These are phyloP conservation scores for Molorchus minor DNA, from an alignment of 2,888 invertebrate genomes.

Conservation along the genomic window DNA sequence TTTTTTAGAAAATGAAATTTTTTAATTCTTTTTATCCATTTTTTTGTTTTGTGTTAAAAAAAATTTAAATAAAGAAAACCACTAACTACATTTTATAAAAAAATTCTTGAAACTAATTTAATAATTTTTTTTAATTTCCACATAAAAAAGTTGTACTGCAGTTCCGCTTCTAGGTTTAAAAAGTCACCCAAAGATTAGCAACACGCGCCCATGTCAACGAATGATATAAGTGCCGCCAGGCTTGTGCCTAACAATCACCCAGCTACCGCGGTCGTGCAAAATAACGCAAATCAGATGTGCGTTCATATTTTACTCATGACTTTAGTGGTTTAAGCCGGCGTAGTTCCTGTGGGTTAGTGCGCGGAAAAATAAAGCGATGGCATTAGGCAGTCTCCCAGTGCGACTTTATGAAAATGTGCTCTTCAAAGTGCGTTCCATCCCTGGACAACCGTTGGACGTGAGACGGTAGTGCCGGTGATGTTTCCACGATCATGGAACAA, in stretches of 20 bases:
- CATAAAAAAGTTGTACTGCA: too few relatives aligned
- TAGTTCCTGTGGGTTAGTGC: conserved; percentile 23
- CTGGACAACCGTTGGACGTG: conserved; percentile 24
- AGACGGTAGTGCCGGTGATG: conserved; percentile 52
- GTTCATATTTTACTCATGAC: conserved; percentile 23
- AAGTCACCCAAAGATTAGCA: too few relatives aligned
- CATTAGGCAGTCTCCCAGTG: conserved; percentile 30
- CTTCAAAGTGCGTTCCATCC: conserved; percentile 9
- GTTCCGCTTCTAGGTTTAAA: too few relatives aligned
- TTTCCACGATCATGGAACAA: conserved; percentile 57
- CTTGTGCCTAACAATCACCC: conserved; percentile 24
- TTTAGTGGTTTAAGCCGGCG: conserved; percentile 20
- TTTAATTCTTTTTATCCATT: too few relatives aligned
- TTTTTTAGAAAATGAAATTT: too few relatives aligned
- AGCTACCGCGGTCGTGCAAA: conserved; percentile 15
- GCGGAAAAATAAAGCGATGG: conserved; percentile 32
- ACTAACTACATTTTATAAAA: too few relatives aligned
- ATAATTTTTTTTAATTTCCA: too few relatives aligned
- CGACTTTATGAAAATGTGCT: conserved; percentile 24
- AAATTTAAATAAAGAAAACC: too few relatives aligned
- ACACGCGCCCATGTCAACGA: conserved; percentile 26
- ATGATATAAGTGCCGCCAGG: conserved; percentile 23
- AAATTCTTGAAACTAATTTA: too few relatives aligned
- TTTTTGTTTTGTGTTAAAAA: too few relatives aligned
- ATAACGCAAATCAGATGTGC: conserved; percentile 5